Base-by-base conservation (phyloP, 2,113 vertebrate species). In the Gallinago undulata region DNA sequence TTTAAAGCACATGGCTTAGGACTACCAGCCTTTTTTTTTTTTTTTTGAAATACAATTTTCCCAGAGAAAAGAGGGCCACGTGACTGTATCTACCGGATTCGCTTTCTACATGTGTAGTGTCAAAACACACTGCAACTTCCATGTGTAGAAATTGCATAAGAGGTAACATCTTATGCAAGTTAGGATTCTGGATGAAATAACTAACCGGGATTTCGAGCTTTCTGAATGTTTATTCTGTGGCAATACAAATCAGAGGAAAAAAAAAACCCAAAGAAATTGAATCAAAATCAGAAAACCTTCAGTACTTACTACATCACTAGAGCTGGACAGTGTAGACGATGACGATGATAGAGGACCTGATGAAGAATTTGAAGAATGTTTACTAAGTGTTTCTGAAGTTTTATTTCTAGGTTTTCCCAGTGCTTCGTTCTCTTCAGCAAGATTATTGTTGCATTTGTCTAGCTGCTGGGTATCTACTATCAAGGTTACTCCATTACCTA, bases 361-460 rank as follows among this genome's bases (percentile, higher is more conserved):
- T 59, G 99, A 99, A 89, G 98, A 99, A 72, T 99, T 99, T 85
- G 99, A 99, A 96, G 99, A 99, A 88, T 98, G 98, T 98, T 99
- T 99, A 98, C 98, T 99, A 95, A 98, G 98, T 19, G 98, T 97
- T 92, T 98, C 93, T 97, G 98, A 96, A 96, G 97, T 96, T 97
- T 98, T 97, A 98, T 98, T 89, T 98, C 98, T 98, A 94, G 97
- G 95, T 94, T 98, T 98, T 91, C 97, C 97, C 87, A 98, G 96
- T 66, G 98, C 94, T 96, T 98, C 97, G 45, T 80, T 98, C 84
- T 98, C 98, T 96, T 99, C 99, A 33, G 98, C 97, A 64, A 99
- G 96, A 77, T 99, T 99, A 98, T 99, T 99, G 98, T 99, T 99
- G 98, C 99, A 98, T 95, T 99, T 99, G 84, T 99, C 99, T 41